Percentiles rank a stretch among this genome's conserved stretches.
phyloP scores from a whole-genome alignment of 2,888 invertebrate genomes.

The Limnephilus rhombicus region DNA sequence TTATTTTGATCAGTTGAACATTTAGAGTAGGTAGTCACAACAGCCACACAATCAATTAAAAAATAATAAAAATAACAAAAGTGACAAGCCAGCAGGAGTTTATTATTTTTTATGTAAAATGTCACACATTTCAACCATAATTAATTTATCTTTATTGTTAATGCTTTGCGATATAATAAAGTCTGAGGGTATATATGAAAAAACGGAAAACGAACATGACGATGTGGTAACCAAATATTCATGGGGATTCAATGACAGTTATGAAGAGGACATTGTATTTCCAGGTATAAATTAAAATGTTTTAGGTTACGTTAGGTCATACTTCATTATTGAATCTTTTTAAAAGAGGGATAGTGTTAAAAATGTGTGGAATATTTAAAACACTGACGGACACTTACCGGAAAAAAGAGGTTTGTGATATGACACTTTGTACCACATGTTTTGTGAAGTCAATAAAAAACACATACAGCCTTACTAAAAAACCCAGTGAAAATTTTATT shows the following conservation, averaged over 20 bases:
- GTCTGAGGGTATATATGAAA: background rate
- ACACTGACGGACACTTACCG: too few relatives aligned
- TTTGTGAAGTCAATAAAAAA: too few relatives aligned
- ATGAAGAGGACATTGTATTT: slow-evolving; percentile 7
- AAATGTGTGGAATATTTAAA: too few relatives aligned
- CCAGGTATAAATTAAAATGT: background rate
- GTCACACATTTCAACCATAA: background rate
- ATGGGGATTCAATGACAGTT: slow-evolving; percentile 25
- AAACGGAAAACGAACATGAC: background rate
- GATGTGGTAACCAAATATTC: slow-evolving; percentile 27
- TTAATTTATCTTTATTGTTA: background rate
- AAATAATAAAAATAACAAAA: background rate
- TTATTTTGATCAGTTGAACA: too few relatives aligned
- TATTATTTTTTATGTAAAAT: background rate
- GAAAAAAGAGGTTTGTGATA: too few relatives aligned
- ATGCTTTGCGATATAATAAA: background rate
- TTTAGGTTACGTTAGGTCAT: background rate
- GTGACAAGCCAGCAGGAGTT: background rate
- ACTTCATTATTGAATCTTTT: background rate
- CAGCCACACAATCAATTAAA: background rate
- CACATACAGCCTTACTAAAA: too few relatives aligned
- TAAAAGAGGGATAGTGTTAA: too few relatives aligned
- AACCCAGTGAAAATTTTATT: too few relatives aligned
- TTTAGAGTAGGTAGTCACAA: background rate
- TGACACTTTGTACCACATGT: too few relatives aligned